Evolutionary conservation across 2,888 invertebrate species (phyloP).

Genomic region (Lottia scabra): DNA sequence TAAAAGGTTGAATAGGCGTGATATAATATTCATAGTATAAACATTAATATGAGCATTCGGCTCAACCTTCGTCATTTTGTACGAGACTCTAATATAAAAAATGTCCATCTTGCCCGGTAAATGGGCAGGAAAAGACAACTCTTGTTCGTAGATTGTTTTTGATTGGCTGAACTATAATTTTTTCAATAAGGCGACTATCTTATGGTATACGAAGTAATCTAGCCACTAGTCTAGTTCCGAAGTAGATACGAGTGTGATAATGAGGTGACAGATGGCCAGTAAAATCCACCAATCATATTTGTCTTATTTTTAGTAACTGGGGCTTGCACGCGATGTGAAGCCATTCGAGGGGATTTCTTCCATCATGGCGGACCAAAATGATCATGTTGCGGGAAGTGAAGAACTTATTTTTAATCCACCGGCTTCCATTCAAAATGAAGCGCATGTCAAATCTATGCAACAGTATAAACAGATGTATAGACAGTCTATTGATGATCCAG

Average conservation of each 20-base stretch:
- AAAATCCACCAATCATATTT: constrained; percentile 1
- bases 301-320: not conserved
- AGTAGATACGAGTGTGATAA: too few species aligned
- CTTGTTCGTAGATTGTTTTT: too few species aligned
- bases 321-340: not conserved
- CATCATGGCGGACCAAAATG: constrained; percentile 5
- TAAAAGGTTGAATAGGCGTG: not conserved
- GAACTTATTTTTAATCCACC: constrained; percentile 49
- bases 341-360: not conserved
- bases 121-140: too few species aligned
- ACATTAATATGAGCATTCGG: too few species aligned
- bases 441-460: constrained; percentile 78
- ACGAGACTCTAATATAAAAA: too few species aligned
- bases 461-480: constrained; percentile 87
- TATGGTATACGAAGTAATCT: too few species aligned
- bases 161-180: too few species aligned
- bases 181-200: too few species aligned
- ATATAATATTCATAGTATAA: not conserved
- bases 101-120: too few species aligned
- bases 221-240: too few species aligned
- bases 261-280: not conserved
- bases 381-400: constrained; percentile 14
- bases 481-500: constrained; percentile 88
- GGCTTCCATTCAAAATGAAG: constrained; percentile 47
- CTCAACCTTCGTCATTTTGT: too few species aligned